Percentiles rank a stretch among this genome's conserved stretches.
Conservation (phyloP, 2,113 vertebrate genomes). For the Narcine bancroftii region DNA sequence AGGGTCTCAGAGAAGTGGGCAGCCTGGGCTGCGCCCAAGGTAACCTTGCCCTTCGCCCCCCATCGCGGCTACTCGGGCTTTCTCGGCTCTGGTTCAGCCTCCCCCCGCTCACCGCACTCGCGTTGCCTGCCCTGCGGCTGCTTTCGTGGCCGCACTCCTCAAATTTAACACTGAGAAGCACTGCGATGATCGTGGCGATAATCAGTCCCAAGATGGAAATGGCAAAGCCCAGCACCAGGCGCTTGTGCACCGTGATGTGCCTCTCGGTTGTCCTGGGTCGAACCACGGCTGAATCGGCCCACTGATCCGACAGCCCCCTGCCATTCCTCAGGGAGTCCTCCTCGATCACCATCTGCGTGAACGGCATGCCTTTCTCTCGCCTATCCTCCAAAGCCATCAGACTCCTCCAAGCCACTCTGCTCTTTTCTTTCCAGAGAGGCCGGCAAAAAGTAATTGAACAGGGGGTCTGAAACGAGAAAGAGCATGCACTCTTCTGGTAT, state of each 20-base stretch:
- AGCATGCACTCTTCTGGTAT: not conserved
- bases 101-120: slow-evolving; percentile 48
- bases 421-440: too few relatives aligned
- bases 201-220: slow-evolving; percentile 82
- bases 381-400: slow-evolving; percentile 58
- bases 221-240: slow-evolving; percentile 79
- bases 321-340: slow-evolving; percentile 73
- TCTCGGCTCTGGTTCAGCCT: slow-evolving; percentile 50
- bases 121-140: slow-evolving; percentile 45
- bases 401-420: not conserved
- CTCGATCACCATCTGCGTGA: slow-evolving; percentile 66
- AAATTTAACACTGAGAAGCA: slow-evolving; percentile 75
- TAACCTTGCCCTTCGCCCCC: slow-evolving; percentile 40
- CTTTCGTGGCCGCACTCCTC: slow-evolving; percentile 67
- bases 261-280: slow-evolving; percentile 78
- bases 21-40: slow-evolving; percentile 75
- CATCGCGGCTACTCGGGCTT: not conserved
- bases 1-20: slow-evolving; percentile 67
- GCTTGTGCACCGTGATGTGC: slow-evolving; percentile 76
- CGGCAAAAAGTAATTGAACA: too few relatives aligned
- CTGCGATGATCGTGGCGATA: slow-evolving; percentile 74
- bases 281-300: slow-evolving; percentile 68
- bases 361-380: slow-evolving; percentile 52
- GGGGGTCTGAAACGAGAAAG: too few relatives aligned
- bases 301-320: slow-evolving; percentile 70